Evolutionary conservation across 2,113 vertebrate species (phyloP), one percentile per base, ranked within the genome.

Genomic region (Dasyprocta punctata): DNA sequence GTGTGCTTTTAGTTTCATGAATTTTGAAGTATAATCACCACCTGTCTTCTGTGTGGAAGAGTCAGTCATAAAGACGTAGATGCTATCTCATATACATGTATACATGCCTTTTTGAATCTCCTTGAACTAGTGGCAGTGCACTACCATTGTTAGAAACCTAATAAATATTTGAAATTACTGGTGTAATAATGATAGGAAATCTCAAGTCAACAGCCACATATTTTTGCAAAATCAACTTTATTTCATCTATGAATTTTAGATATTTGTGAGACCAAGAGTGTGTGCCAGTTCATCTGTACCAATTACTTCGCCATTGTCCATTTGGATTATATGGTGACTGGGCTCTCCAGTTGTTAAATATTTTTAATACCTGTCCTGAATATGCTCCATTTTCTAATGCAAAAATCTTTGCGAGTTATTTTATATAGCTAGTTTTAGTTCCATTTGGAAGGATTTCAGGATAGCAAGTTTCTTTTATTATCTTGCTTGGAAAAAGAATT

Each of bases 381-480:
- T 86, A 54, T 73, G 78, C 49, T 91, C 28, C n/a, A 78, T 54
- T 65, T 93, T 86, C 78, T 69, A 93, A 63, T 92, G 44, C 49
- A 97, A 86, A 97, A 90, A 90, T 88, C 81, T 87, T 84, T 94
- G 65, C 88, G 77, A 94, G 49, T 93, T 92, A 86, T 83, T 97
- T 96, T 94, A 90, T 41, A 84, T 86, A 61, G 61, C 89, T 89
- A 86, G 52, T 65, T 96, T 97, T 95, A 69, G 78, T 78, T 95
- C 12, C 44, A 69, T 44, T 95, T 97, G 95, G 90, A 97, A 95
- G 93, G 77, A 78, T 90, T 90, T 98, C 93, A 95, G 20, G 90
- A 52, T 47, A 83, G 54, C 80, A 95, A 97, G 94, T 96, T 97
- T 96, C 67, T 96, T 97, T 97, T 92, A 96, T 92, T 96, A 80